Conservation (phyloP, 2,797 vertebrate species). For the Hemibagrus guttatus region DNA sequence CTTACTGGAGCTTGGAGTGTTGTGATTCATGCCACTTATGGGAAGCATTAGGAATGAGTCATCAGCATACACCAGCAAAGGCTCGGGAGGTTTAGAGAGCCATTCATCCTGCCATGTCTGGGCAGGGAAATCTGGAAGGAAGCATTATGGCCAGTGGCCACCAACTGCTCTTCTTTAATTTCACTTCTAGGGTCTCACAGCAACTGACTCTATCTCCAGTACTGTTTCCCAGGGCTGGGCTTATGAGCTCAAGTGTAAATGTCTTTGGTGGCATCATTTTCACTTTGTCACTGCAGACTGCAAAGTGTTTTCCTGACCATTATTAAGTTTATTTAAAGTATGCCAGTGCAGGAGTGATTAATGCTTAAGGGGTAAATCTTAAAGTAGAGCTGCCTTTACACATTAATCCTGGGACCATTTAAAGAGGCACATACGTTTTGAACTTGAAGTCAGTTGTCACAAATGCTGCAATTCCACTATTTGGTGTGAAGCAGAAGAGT, state of each 20-base stretch:
- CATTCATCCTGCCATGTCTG: slow-evolving; percentile 33
- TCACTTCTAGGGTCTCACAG: slow-evolving; percentile 33
- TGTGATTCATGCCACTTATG: slow-evolving; percentile 25
- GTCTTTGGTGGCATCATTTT: slow-evolving; percentile 23
- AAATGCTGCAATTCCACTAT: neutral
- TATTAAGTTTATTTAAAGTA: neutral
- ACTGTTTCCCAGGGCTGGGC: slow-evolving; percentile 2
- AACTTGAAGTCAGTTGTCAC: neutral
- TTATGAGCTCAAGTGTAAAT: slow-evolving; percentile 33
- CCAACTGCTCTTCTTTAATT: slow-evolving; percentile 48
- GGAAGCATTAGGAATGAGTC: slow-evolving; percentile 34
- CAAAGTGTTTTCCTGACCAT: neutral
- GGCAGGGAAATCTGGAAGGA: slow-evolving; percentile 30
- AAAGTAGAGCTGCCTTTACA: neutral
- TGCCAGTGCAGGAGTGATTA: neutral
- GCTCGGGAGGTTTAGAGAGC: neutral
- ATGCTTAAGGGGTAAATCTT: neutral
- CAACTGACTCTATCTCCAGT: slow-evolving; percentile 21
- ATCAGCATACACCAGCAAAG: slow-evolving; percentile 2
- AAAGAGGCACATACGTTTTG: neutral
- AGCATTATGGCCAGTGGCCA: slow-evolving; percentile 12
- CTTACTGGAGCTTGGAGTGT: neutral
- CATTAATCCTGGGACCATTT: neutral
- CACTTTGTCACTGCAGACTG: neutral
- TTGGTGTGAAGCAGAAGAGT: neutral